Percentiles rank a stretch among this genome's conserved stretches.
Evolutionary conservation across 2,888 invertebrate genomes (phyloP).

Genomic region (Schizaphis graminum): DNA sequence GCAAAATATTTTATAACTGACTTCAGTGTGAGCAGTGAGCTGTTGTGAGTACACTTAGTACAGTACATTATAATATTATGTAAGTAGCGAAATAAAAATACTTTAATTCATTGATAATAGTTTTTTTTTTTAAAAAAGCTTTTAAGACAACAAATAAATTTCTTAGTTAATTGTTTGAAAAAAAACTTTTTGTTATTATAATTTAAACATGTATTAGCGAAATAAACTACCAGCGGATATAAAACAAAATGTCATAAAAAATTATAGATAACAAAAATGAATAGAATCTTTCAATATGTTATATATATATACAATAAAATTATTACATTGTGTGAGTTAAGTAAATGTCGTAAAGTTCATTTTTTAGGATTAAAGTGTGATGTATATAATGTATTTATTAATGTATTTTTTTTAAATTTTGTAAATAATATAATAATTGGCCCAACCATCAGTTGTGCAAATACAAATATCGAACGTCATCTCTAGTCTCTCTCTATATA

Average conservation of each 20-base stretch:
- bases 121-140: neutral
- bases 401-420: neutral
- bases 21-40: neutral
- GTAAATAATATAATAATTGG: slow-evolving; percentile 9
- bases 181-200: neutral
- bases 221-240: neutral
- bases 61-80: neutral
- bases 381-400: neutral
- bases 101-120: neutral
- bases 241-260: neutral
- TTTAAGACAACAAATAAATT: neutral
- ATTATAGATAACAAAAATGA: neutral
- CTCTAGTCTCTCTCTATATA: neutral
- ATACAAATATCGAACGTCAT: neutral
- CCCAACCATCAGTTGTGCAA: neutral
- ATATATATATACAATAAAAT: neutral
- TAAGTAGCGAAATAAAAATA: neutral
- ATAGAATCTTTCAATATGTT: neutral
- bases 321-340: neutral
- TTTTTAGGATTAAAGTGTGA: neutral
- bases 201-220: neutral
- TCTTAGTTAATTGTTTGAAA: neutral
- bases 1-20: neutral
- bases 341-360: neutral
- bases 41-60: neutral